Evolutionary conservation across 2,113 vertebrate genomes (phyloP).

Genomic region (Trichechus manatus): DNA sequence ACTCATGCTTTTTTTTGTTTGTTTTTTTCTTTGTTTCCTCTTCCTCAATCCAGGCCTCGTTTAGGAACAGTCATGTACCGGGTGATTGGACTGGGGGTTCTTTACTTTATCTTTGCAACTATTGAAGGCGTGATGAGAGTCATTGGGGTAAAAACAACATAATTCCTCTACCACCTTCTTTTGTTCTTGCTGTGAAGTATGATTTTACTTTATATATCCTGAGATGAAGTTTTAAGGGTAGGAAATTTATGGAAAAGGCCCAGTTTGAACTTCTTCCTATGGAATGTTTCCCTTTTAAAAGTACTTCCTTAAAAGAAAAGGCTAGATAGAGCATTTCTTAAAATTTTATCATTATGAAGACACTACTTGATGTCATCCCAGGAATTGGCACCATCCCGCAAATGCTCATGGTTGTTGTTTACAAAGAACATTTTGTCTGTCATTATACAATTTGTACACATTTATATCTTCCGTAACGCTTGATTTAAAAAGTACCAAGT

Average conservation of each 20-base stretch:
- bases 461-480: neutral
- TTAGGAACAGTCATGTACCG: constrained; percentile 93
- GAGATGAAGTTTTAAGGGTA: constrained; percentile 21
- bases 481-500: neutral
- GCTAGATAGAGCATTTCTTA: neutral
- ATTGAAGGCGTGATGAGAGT: constrained; percentile 93
- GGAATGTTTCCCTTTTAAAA: neutral
- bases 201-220: neutral
- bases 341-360: neutral
- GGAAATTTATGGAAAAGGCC: neutral
- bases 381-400: neutral
- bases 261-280: neutral
- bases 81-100: constrained; percentile 92
- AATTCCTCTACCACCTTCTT: neutral
- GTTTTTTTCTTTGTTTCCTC: neutral
- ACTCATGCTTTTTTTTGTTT: neutral
- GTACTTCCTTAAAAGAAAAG: constrained; percentile 7
- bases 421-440: neutral
- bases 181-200: neutral
- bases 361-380: neutral
- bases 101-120: constrained; percentile 92
- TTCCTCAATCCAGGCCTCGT: constrained; percentile 87
- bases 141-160: constrained; percentile 89
- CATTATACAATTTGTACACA: neutral
- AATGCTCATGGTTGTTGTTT: neutral